Evolutionary conservation across 2,113 vertebrate species (phyloP).

Genomic region (Apaloderma vittatum): DNA sequence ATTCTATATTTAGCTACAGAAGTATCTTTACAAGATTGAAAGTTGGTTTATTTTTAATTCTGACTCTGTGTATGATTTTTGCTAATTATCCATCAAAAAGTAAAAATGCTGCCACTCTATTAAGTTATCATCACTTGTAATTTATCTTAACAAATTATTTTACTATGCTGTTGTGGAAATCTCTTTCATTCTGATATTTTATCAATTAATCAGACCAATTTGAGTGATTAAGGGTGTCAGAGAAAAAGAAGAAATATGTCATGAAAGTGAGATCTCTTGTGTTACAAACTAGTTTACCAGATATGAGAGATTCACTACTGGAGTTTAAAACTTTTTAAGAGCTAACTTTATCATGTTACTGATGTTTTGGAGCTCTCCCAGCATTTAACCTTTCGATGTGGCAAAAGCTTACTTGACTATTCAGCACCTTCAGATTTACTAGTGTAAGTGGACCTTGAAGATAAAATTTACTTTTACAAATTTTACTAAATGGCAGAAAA

Average conservation of each 20-base stretch:
- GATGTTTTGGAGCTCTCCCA: background rate
- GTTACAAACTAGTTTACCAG: background rate
- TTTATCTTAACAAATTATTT: background rate
- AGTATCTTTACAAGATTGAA: constrained; percentile 10
- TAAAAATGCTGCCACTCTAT: background rate
- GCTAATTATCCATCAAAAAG: constrained; percentile 25
- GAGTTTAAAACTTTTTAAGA: background rate
- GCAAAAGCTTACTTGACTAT: background rate
- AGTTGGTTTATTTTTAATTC: background rate
- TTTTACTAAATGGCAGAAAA: constrained; percentile 17
- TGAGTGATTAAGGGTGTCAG: background rate
- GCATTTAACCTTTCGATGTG: background rate
- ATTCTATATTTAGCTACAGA: background rate
- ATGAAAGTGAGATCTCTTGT: background rate
- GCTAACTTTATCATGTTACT: background rate
- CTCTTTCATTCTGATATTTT: background rate
- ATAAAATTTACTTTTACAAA: background rate
- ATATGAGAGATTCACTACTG: background rate
- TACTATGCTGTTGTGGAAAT: background rate
- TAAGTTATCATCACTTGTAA: background rate
- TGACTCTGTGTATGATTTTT: background rate
- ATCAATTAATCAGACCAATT: background rate
- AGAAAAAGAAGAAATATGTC: background rate
- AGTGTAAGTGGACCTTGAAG: background rate
- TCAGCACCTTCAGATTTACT: background rate